These are phyloP conservation scores for Drosophila navojoa DNA, from an alignment of 1,140 invertebrate species.

Conservation along the genomic window DNA sequence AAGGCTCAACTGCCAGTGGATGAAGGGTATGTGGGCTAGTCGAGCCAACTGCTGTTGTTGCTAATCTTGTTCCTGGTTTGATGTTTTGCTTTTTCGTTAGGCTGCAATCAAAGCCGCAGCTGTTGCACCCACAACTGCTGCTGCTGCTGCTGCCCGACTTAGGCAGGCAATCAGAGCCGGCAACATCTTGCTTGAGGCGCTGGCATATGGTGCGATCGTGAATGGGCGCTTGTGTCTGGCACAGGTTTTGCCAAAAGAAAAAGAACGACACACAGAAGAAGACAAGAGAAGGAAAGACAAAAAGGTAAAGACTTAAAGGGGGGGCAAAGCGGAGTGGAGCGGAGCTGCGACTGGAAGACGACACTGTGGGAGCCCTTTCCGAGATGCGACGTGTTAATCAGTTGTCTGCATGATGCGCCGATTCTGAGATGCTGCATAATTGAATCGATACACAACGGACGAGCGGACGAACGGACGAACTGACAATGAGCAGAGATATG, in stretches of 20 bases:
- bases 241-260: constrained; percentile 48
- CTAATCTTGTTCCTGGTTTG: too few species aligned
- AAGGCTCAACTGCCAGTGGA: too few species aligned
- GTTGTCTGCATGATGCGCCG: constrained; percentile 63
- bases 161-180: constrained; percentile 37
- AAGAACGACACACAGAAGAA: neutral
- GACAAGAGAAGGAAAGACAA: neutral
- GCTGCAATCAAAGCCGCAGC: constrained; percentile 31
- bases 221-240: constrained; percentile 13
- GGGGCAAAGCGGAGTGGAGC: neutral
- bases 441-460: constrained; percentile 54
- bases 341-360: neutral
- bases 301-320: neutral
- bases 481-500: constrained; percentile 41
- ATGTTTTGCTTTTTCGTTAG: too few species aligned
- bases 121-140: constrained; percentile 38
- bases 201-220: constrained; percentile 39
- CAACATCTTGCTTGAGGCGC: constrained; percentile 49
- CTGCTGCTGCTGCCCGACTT: neutral
- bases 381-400: constrained; percentile 62
- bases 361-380: constrained; percentile 57
- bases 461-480: neutral
- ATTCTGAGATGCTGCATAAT: constrained; percentile 30
- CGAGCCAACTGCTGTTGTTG: neutral
- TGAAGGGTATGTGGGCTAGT: neutral